Base-by-base conservation (phyloP, 1,140 invertebrate species). In the Leptoteleia sp. region DNA sequence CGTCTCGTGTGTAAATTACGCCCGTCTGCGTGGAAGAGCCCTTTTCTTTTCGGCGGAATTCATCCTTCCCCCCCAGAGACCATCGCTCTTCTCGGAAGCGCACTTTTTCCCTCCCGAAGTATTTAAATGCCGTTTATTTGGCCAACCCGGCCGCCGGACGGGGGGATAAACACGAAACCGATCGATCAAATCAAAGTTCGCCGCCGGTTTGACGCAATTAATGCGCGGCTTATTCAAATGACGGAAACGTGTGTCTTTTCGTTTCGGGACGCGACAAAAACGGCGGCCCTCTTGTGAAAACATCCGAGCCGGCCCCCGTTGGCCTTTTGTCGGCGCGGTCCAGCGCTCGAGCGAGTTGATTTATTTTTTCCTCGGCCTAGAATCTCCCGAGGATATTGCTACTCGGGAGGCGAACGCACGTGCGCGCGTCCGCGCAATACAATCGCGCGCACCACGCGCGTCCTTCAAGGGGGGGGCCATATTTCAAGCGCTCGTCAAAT, bases 91-190 rank as follows among this genome's bases (percentile, higher is more conserved):
- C 70, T 72, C 15, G 19, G 35, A 48, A 38, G 50, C 59, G 76
- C 27, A 48, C 50, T 73, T 76, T 75, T 80, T 76, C 48, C 48
- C 64, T 6, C 42, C 8, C 45, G 12, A 73, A 67, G 70, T 80
- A 85, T 86, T 83, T 81, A 84, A 86, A 84, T 85, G 80, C 48
- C 73, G 61, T 85, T 85, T 84, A 83, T 68, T 82, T 40, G 54
- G 42, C 31, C 55, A 57, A 61, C 29, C 35, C 45, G 45, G n/a
- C n/a, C n/a, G n/a, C n/a, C n/a, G n/a, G n/a, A n/a, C n/a, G n/a
- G 35, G 3, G 3, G 8, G 8, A 8, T 7, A 7, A 7, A 29
- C 27, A 4, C 27, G 15, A 16, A 17, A 27, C 25, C 57, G 33
- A 47, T 64, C 65, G 52, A 61, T 65, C 75, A 59, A 77, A 71